Evolutionary conservation across 2,113 vertebrate species (phyloP), one percentile per base, ranked within the genome.

Genomic region (Tyto alba): DNA sequence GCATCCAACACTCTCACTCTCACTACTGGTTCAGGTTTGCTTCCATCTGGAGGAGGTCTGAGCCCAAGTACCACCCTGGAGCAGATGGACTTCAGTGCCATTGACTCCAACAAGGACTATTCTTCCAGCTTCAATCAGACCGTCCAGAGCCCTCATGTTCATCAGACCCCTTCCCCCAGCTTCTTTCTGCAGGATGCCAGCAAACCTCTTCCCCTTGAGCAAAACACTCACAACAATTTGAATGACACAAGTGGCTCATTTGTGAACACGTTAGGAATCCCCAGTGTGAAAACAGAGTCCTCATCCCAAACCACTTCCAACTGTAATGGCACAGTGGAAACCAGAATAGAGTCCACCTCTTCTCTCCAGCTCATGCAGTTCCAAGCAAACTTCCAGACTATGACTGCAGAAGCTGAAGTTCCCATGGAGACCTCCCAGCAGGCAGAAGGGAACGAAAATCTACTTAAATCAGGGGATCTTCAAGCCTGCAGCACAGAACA

Each of bases 51-150:
- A 47, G 99, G 99, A 8, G 99, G 99, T 86, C 98, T 99, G 85
- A 99, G 99, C 88, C 99, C 99, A 64, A 99, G 99, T 96, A 99
- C 99, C 95, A 99, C 99, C 52, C 96, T 99, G 96, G 99, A 99
- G 97, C 99, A 99, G 97, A 99, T 99, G 99, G 99, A 99, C 91
- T 99, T 99, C 96, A 99, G 99, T 45, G 99, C 99, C 47, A 99
- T 99, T 52, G 99, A 99, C 97, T 99, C 99, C 96, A 99, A 99
- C 97, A 99, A 99, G 95, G 99, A 99, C 96, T 99, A 99, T 78
- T 89, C 99, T 34, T 98, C 99, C 81, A 97, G 98, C 96, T 99
- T 99, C 78, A 98, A 97, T 95, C 99, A 99, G 95, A 97, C 99
- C 0, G 98, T 99, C 97, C 99, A 99, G 97, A 99, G 99, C 96